Evolutionary conservation across 2,113 vertebrate genomes (phyloP).

Genomic region (Melanocharis versteri): DNA sequence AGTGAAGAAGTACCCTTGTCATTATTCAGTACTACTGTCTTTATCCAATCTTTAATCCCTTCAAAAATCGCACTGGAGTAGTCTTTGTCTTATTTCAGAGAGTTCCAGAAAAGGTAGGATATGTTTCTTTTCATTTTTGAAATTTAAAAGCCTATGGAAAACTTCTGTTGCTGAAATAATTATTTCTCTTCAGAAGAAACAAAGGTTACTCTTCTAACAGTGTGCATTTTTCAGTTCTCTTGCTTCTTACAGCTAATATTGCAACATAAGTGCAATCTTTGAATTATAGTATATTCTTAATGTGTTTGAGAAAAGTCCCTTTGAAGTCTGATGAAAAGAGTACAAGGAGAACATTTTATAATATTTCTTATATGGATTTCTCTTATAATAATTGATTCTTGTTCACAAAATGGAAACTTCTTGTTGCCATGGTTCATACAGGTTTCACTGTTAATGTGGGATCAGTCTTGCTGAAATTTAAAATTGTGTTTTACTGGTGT

Average conservation of each 20-base stretch:
- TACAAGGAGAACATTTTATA: neutral
- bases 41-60: neutral
- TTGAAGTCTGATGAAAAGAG: conserved; percentile 42
- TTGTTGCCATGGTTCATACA: neutral
- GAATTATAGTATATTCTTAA: neutral
- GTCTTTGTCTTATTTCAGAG: neutral
- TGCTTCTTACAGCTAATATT: neutral
- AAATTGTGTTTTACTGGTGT: neutral
- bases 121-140: neutral
- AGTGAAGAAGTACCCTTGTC: neutral
- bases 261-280: neutral
- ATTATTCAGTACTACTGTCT: neutral
- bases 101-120: neutral
- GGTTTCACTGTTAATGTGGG: neutral
- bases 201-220: neutral
- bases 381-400: conserved; percentile 9
- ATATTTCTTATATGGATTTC: neutral
- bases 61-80: neutral
- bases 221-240: neutral
- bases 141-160: neutral
- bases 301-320: neutral
- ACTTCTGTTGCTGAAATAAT: neutral
- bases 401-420: neutral
- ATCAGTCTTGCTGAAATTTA: neutral
- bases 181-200: neutral